Base-by-base conservation (phyloP, 2,113 vertebrate genomes). In the Syrrhaptes paradoxus region DNA sequence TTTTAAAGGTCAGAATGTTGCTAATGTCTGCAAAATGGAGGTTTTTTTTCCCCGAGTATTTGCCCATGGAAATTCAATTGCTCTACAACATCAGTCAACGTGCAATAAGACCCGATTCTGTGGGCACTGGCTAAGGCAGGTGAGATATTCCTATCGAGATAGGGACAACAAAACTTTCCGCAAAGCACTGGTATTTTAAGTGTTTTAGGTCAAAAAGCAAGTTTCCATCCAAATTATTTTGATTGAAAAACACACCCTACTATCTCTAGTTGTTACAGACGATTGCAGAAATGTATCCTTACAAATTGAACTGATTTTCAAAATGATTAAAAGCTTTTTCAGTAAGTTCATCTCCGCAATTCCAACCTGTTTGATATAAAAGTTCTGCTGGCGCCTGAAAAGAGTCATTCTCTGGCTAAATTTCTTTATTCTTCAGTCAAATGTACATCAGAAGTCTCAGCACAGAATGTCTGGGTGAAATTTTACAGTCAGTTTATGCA, bases 1-100 rank as follows among this genome's bases (percentile, higher is more conserved):
- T 79, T 68, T 68, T 96, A 96, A 96, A 96, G 94, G 94, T 95
- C 95, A 95, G 29, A 38, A 24, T 78, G 83, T 90, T 93, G 94
- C 88, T 81, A 62, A 92, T 82, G 65, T 65, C 93, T 94, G 29
- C 77, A 90, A 93, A 93, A 93, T 76, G 52, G 61, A 78, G 66
- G 54, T 31, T 93, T 95, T 75, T 75, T 70, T 36, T 10, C 46
- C 38, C 34, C 77, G 63, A 89, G 86, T 87, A 86, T 81, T 74
- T 91, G 82, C 59, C 85, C 75, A 54, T 76, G 68, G 85, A 91
- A 94, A 88, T 87, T 68, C 66, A 82, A 34, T 58, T 3, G 0
- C 14, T 46, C 38, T 74, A 62, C n/a, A 31, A 13, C 18, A 15
- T 63, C 83, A 79, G 41, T 29, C 0, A 5, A 58, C 28, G 12